Conservation (phyloP, 2,888 invertebrate species). For the Tipula lateralis region DNA sequence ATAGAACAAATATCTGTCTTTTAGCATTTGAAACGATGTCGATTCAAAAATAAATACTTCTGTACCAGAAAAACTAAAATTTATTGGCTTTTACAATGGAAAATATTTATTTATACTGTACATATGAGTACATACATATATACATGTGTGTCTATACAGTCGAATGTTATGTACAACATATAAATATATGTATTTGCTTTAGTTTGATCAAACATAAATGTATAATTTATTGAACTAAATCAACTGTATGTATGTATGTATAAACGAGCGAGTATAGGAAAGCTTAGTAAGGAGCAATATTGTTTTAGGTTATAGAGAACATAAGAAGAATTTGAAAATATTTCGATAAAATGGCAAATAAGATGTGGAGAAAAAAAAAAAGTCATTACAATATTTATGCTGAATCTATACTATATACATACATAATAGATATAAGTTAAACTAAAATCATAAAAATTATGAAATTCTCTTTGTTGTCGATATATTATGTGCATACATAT, state of each 20-base stretch:
- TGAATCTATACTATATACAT: not conserved
- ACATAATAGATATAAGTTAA: not conserved
- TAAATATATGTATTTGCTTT: not conserved
- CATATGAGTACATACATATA: not conserved
- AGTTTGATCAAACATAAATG: not conserved
- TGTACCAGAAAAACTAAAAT: not conserved
- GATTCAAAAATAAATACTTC: not conserved
- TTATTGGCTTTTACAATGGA: not conserved
- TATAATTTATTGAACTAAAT: constrained; percentile 1
- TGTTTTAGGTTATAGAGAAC: too few species aligned
- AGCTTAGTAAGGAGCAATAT: not conserved
- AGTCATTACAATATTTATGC: not conserved
- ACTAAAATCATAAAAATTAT: not conserved
- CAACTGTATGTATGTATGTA: not conserved
- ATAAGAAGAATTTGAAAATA: not conserved
- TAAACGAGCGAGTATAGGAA: not conserved
- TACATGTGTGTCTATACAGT: too few species aligned
- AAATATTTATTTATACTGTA: not conserved
- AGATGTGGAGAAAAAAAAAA: too few species aligned
- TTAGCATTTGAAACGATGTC: not conserved
- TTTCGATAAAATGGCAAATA: not conserved
- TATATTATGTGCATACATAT: not conserved
- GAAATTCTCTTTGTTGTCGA: not conserved
- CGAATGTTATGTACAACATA: too few species aligned
- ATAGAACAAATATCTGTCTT: constrained; percentile 1